A percentile compares a stretch with the other conserved stretches of the same genome.
Evolutionary conservation across 2,797 vertebrate species (phyloP).

Genomic region (Halcyon chelicuti): DNA sequence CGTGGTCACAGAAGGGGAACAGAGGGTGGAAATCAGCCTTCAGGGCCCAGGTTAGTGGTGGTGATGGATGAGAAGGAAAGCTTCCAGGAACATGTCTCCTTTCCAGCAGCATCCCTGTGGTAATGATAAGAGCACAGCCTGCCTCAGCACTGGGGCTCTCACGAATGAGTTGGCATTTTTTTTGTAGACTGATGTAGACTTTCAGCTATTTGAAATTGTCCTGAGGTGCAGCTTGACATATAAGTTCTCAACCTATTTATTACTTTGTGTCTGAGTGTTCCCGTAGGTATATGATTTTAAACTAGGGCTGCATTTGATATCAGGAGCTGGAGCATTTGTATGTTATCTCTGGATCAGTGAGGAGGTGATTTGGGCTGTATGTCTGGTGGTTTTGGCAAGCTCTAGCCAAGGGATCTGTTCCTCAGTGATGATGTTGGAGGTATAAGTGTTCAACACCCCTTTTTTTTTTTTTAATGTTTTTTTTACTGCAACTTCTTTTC

Average conservation of each 20-base stretch:
- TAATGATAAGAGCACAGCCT: neutral
- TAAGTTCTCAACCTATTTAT: constrained; percentile 34
- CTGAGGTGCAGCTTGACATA: constrained; percentile 28
- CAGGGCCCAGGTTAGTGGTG: neutral
- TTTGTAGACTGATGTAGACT: constrained; percentile 19
- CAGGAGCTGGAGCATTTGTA: neutral
- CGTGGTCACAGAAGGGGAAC: neutral
- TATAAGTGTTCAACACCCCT: neutral
- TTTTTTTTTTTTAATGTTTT: neutral
- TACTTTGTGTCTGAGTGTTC: neutral
- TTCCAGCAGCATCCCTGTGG: neutral
- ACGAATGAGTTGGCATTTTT: constrained; percentile 39
- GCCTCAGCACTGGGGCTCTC: neutral
- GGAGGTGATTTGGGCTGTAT: neutral
- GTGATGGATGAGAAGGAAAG: constrained; percentile 10
- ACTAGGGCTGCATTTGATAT: constrained; percentile 3
- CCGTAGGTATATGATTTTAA: neutral
- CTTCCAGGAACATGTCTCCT: neutral
- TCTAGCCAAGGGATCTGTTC: neutral
- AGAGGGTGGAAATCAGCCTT: neutral
- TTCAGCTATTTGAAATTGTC: constrained; percentile 49
- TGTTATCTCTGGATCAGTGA: neutral
- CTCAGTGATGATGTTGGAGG: neutral
- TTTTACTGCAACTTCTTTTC: neutral
- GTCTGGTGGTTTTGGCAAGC: neutral